These are phyloP conservation scores for Liasis olivaceus DNA, from an alignment of 2,797 vertebrate genomes.

Conservation along the genomic window DNA sequence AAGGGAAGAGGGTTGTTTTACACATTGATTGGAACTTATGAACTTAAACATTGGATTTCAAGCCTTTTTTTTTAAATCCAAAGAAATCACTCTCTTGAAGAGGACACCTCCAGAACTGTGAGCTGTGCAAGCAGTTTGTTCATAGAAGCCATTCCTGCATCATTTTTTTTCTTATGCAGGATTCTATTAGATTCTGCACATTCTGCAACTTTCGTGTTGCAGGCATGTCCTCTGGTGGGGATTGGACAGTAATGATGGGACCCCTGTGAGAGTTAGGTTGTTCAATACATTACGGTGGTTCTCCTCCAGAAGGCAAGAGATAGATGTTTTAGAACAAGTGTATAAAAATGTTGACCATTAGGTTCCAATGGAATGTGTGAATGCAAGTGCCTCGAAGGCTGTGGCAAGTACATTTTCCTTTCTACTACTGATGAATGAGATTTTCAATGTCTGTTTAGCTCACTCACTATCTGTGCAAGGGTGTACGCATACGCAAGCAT, in stretches of 20 bases:
- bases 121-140: neutral
- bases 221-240: neutral
- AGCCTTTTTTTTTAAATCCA: neutral
- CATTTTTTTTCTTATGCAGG: neutral
- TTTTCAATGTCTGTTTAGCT: no score
- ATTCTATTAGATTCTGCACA: neutral
- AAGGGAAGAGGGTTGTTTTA: neutral
- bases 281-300: neutral
- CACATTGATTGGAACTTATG: neutral
- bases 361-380: neutral
- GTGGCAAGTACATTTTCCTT: neutral
- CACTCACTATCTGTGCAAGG: neutral
- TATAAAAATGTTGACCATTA: neutral
- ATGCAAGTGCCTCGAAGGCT: neutral
- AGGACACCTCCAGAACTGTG: neutral
- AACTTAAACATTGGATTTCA: neutral
- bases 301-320: neutral
- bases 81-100: neutral
- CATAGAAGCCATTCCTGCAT: neutral
- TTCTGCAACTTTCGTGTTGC: neutral
- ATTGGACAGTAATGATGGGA: neutral
- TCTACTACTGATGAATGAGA: neutral
- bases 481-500: neutral
- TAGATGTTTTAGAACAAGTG: neutral
- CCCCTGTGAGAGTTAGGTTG: neutral